Percentiles rank a stretch among this genome's conserved stretches.
Evolutionary conservation across 2,113 vertebrate genomes (phyloP).

Genomic region (Paracyprichromis sp.): DNA sequence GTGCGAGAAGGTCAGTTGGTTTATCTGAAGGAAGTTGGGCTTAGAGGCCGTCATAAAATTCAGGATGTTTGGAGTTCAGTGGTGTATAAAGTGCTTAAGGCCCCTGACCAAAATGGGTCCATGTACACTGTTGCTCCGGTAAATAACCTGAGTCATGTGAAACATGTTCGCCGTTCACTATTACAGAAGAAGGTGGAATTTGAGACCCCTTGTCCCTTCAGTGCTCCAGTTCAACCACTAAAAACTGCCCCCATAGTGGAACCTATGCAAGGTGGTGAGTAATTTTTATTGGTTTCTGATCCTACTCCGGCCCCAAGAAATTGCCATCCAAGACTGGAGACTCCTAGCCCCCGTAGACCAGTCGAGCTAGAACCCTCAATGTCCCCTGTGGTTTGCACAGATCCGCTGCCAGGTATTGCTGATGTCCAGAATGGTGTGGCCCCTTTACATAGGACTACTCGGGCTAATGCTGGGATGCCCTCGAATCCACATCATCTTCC

Average conservation of each 20-base stretch:
- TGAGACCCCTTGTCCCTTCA: not conserved
- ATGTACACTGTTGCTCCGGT: not conserved
- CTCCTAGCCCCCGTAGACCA: not conserved
- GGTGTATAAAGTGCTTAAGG: not conserved
- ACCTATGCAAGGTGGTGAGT: not conserved
- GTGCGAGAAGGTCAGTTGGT: not conserved
- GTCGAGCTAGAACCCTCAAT: not conserved
- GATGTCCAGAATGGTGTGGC: not conserved
- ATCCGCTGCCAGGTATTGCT: not conserved
- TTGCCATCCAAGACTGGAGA: not conserved
- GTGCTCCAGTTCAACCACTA: not conserved
- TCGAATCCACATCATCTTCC: not conserved
- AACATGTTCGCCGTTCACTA: not conserved
- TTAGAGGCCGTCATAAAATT: not conserved
- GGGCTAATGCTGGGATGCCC: not conserved
- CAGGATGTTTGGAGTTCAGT: not conserved
- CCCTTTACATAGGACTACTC: not conserved
- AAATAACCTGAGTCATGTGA: not conserved
- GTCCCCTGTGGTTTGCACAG: not conserved
- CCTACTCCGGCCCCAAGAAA: not conserved
- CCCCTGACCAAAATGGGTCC: not conserved
- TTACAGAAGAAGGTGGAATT: not conserved
- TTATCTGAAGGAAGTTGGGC: not conserved
- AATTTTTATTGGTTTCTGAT: not conserved
- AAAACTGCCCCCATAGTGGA: not conserved